A percentile compares a stretch with the other conserved stretches of the same genome.
These are phyloP conservation scores for Torymus aiolomorphi DNA, from an alignment of 2,888 invertebrate species.

Conservation along the genomic window DNA sequence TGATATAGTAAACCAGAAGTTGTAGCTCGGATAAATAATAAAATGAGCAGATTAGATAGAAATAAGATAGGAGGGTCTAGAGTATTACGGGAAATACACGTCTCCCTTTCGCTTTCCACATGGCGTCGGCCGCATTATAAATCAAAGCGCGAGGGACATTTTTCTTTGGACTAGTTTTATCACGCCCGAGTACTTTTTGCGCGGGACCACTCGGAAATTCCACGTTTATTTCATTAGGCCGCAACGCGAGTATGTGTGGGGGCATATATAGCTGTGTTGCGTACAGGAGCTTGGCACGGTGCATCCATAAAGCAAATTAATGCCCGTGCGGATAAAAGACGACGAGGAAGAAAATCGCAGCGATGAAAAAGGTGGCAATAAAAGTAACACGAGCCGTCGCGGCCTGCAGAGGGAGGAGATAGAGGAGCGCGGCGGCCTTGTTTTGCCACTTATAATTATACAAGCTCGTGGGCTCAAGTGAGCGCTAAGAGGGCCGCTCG, in stretches of 20 bases:
- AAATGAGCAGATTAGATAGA: conserved; percentile 12
- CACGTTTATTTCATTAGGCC: conserved; percentile 50
- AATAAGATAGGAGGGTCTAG: neutral
- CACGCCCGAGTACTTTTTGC: conserved; percentile 34
- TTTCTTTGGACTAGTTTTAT: conserved; percentile 45
- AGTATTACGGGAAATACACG: neutral
- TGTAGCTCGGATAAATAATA: neutral
- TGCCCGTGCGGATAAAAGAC: conserved; percentile 50
- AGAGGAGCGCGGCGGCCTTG: conserved; percentile 57
- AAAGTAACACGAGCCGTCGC: conserved; percentile 31
- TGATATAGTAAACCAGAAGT: conserved; percentile 8
- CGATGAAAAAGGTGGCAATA: conserved; percentile 51
- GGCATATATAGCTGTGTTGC: conserved; percentile 16
- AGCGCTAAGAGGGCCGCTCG: conserved; percentile 35
- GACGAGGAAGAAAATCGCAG: conserved; percentile 45
- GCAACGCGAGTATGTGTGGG: neutral
- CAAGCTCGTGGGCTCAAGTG: conserved; percentile 65
- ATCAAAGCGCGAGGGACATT: conserved; percentile 34
- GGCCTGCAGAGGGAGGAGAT: conserved; percentile 50
- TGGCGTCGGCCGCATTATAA: conserved; percentile 31
- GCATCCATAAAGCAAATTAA: conserved; percentile 56
- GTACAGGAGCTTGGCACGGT: conserved; percentile 11
- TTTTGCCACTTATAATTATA: conserved; percentile 73
- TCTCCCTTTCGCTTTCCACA: conserved; percentile 37
- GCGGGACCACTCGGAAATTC: conserved; percentile 28